Conservation (phyloP, 2,797 vertebrate genomes). For the Pipistrellus kuhlii region DNA sequence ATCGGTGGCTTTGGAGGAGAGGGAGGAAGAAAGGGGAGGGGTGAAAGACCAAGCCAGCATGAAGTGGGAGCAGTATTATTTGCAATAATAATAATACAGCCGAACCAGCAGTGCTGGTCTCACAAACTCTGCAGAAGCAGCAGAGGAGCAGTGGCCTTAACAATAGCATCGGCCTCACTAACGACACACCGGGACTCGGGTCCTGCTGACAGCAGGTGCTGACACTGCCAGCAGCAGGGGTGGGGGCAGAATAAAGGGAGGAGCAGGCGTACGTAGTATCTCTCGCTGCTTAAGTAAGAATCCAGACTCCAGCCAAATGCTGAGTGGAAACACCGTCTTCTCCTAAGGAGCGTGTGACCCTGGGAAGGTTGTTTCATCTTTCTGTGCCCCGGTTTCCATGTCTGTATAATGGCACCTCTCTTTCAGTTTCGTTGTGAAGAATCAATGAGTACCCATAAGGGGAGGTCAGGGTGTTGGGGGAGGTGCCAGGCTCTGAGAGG, state of each 20-base stretch:
- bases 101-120: not conserved
- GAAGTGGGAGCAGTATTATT: not conserved
- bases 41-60: not conserved
- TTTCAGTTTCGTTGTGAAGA: not conserved
- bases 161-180: not conserved
- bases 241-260: too few relatives aligned
- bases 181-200: not conserved
- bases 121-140: not conserved
- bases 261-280: fast-evolving
- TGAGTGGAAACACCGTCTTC: not conserved
- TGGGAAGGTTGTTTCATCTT: not conserved
- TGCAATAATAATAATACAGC: not conserved
- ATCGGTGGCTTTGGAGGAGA: not conserved
- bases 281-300: not conserved
- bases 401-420: not conserved
- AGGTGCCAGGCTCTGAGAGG: not conserved
- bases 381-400: not conserved
- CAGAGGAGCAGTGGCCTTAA: not conserved
- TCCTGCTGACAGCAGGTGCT: not conserved
- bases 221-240: not conserved
- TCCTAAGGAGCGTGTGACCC: not conserved
- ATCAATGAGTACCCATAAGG: not conserved
- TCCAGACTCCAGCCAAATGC: not conserved
- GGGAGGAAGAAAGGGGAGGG: not conserved
- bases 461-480: not conserved